Evolutionary conservation across 2,888 invertebrate genomes (phyloP), one percentile per base, ranked within the genome.

Genomic region (Geophilus truncorum): DNA sequence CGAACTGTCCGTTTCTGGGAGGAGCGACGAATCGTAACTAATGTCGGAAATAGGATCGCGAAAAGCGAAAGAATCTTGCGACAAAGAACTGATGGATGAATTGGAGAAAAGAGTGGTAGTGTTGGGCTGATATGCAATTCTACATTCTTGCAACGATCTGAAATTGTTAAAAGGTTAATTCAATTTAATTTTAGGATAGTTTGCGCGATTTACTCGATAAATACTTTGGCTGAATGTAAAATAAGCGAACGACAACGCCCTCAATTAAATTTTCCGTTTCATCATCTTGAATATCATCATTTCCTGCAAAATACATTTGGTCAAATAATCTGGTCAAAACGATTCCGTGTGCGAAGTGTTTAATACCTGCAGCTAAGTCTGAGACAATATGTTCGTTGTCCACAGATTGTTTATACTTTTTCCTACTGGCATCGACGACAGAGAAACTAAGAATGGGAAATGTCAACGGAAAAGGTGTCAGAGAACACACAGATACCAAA

Each of bases 401-500:
- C 40, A 87, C 9, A 76, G 89, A 89, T 76, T 89, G 86, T 62
- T 88, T 89, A 2, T 88, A 83, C 76, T 81, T 83, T 34, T 82
- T 85, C 76, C 85, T 83, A 75, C 85, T 91, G 0, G 96, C 94
- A 85, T 94, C 93, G 1, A 93, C 90, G 83, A 97, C 93, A 81
- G 94, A 94, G 86, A 96, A 94, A 85, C 96, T 95, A 77, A 98
- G 88, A 84, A 96, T 93, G 0, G 96, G 94, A 84, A 93, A 93
- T 0, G 94, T 94, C 78, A 97, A 87, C 77, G 94, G 90, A 86
- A 97, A 96, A 88, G 97, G 96, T 0, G 96, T 92, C 81, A 97
- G 70, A 7, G 82, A 87, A 80, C 85, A 85, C 30, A 88, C 83
- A 81, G 85, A 85, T 10, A 86, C 87, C 25, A 84, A 83, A 77